These are phyloP conservation scores for Styela plicata DNA, from an alignment of 23 tunicate genomes.

Conservation along the genomic window DNA sequence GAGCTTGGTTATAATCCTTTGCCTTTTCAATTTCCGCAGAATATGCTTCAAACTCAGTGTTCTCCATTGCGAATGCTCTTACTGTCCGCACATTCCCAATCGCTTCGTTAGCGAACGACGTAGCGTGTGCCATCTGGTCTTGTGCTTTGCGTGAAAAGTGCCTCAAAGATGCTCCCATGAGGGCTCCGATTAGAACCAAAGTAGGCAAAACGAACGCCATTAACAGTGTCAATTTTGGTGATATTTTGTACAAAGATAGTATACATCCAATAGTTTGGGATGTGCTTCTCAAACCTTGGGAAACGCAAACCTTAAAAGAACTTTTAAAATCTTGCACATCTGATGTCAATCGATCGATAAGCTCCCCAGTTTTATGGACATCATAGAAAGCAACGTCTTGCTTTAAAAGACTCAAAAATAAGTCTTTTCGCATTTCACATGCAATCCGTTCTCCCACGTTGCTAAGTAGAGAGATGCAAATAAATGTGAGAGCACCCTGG, in stretches of 20 bases:
- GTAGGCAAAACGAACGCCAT: slow-evolving; percentile 57
- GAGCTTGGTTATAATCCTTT: slow-evolving; percentile 58
- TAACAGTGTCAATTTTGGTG: slow-evolving; percentile 73
- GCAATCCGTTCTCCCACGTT: slow-evolving; percentile 90
- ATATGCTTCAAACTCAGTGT: slow-evolving; percentile 48
- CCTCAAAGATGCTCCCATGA: slow-evolving; percentile 68
- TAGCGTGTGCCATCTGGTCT: slow-evolving; percentile 70
- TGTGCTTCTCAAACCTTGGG: slow-evolving; percentile 83
- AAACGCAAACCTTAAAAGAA: slow-evolving; percentile 87
- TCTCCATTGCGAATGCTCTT: slow-evolving; percentile 92
- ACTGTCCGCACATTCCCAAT: slow-evolving; percentile 83
- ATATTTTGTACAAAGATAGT: slow-evolving; percentile 63
- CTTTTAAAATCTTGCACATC: slow-evolving; percentile 98
- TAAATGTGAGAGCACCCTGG: slow-evolving; percentile 76
- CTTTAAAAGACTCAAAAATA: slow-evolving; percentile 59
- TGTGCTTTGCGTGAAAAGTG: slow-evolving; percentile 71
- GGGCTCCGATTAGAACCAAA: slow-evolving; percentile 69
- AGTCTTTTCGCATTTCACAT: slow-evolving; percentile 72
- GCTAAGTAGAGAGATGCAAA: slow-evolving; percentile 78
- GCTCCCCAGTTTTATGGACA: slow-evolving; percentile 67
- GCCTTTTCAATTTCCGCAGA: slow-evolving; percentile 40
- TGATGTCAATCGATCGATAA: slow-evolving; percentile 80
- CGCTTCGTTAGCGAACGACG: slow-evolving; percentile 88
- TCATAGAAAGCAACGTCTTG: slow-evolving; percentile 96
- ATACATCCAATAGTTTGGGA: slow-evolving; percentile 92